Percentiles rank a stretch among this genome's conserved stretches.
phyloP scores from a whole-genome alignment of 1,140 invertebrate genomes.

The Hyposmocoma kahamanoa region DNA sequence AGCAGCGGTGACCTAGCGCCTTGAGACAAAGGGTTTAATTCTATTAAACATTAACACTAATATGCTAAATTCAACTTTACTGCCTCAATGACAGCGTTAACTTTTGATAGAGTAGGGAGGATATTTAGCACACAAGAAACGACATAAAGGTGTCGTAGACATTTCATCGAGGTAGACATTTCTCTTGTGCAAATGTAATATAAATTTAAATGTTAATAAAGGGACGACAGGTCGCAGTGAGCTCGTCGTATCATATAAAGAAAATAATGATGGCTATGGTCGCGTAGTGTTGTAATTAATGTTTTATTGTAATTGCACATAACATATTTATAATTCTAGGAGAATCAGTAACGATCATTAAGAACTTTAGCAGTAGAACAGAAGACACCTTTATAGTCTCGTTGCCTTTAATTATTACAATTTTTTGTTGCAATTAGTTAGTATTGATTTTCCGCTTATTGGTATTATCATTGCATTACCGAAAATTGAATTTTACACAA shows the following conservation, averaged over 20 bases:
- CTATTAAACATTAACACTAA: slow-evolving; percentile 24
- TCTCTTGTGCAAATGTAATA: slow-evolving; percentile 38
- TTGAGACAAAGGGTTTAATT: slow-evolving; percentile 66
- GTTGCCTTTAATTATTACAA: no score
- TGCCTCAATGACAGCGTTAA: slow-evolving; percentile 21
- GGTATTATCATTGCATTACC: no score
- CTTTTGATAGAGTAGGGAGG: slow-evolving; percentile 11
- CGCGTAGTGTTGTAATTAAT: neutral
- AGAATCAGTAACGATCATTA: neutral
- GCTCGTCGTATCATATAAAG: slow-evolving; percentile 24
- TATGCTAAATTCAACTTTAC: slow-evolving; percentile 33
- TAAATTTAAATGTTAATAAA: slow-evolving; percentile 46
- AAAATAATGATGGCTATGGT: slow-evolving; percentile 37
- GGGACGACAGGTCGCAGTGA: slow-evolving; percentile 31
- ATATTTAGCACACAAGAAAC: slow-evolving; percentile 32
- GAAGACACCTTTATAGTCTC: slow-evolving; percentile 1
- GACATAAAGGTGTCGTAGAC: slow-evolving; percentile 30
- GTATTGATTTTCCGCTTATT: no score
- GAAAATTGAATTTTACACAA: no score
- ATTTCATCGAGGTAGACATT: slow-evolving; percentile 35
- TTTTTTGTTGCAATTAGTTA: no score
- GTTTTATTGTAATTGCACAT: neutral
- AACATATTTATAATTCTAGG: neutral
- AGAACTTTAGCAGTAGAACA: neutral
- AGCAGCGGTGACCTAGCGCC: slow-evolving; percentile 44